Evolutionary conservation across 2,888 invertebrate genomes (phyloP).

Genomic region (Endomychus coccineus): DNA sequence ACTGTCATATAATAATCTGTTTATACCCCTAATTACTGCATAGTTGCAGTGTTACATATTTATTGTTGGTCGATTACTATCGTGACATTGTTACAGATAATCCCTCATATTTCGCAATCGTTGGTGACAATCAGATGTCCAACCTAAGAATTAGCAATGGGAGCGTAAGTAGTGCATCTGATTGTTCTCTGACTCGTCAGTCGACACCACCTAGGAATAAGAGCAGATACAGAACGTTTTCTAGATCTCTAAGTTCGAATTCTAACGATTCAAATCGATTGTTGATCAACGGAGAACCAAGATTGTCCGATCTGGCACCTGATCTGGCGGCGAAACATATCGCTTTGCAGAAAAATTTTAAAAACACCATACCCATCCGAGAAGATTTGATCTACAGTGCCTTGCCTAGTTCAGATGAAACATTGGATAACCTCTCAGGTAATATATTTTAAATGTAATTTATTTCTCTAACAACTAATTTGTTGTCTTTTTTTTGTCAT

Average conservation of each 20-base stretch:
- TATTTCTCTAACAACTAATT: too few relatives aligned
- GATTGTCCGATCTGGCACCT: conserved; percentile 63
- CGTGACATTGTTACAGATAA: conserved; percentile 57
- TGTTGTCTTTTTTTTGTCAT: too few relatives aligned
- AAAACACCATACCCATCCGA: too few relatives aligned
- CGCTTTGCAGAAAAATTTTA: conserved; percentile 21
- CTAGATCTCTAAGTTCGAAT: conserved; percentile 59
- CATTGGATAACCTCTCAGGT: conserved; percentile 29
- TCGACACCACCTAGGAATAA: conserved; percentile 31
- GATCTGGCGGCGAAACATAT: conserved; percentile 40
- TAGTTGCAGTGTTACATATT: too few relatives aligned
- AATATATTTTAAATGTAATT: too few relatives aligned
- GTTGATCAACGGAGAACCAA: conserved; percentile 61
- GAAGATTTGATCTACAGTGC: conserved; percentile 34
- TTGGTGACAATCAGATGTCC: conserved; percentile 39
- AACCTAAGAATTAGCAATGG: conserved; percentile 23
- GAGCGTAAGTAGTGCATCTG: conserved; percentile 28
- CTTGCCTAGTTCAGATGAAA: conserved; percentile 35
- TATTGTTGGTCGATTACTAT: not conserved
- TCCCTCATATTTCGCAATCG: conserved; percentile 68
- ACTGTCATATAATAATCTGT: too few relatives aligned
- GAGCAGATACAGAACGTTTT: conserved; percentile 31
- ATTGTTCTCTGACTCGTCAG: conserved; percentile 30
- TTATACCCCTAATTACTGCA: too few relatives aligned
- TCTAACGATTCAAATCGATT: conserved; percentile 54